phyloP scores from a whole-genome alignment of 2,113 vertebrate species.

The Pimephales promelas region DNA sequence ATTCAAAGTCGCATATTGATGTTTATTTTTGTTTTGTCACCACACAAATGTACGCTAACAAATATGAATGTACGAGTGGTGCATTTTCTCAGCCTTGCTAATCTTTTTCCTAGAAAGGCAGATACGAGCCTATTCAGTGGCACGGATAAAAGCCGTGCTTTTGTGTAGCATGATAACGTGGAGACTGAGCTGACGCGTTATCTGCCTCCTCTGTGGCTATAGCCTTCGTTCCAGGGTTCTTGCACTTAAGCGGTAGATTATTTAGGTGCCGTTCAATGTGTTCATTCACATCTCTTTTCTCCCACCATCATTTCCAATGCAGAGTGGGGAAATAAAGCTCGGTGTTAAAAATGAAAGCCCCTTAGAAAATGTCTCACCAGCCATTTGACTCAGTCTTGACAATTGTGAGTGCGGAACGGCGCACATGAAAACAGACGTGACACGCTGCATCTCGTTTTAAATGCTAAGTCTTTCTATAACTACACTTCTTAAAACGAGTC shows the following conservation, averaged over 20 bases:
- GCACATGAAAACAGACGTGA: neutral
- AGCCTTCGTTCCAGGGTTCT: constrained; percentile 56
- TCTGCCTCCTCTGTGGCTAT: constrained; percentile 49
- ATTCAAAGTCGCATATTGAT: neutral
- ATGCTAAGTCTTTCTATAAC: neutral
- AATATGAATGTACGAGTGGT: constrained; percentile 1
- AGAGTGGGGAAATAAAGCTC: constrained; percentile 21
- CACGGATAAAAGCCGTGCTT: constrained; percentile 46
- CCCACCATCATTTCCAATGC: constrained; percentile 23
- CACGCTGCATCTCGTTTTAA: neutral
- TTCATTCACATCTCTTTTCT: constrained; percentile 47
- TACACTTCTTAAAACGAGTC: neutral
- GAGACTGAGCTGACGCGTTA: constrained; percentile 50
- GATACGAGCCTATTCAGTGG: constrained; percentile 65
- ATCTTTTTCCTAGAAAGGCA: constrained; percentile 60
- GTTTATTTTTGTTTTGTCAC: constrained; percentile 28
- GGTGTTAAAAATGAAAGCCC: constrained; percentile 48
- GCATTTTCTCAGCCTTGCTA: constrained; percentile 54
- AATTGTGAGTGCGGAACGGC: neutral
- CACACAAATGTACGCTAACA: neutral
- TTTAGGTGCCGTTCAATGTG: constrained; percentile 52
- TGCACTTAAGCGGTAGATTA: constrained; percentile 55
- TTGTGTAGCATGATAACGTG: constrained; percentile 52
- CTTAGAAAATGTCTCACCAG: constrained; percentile 24
- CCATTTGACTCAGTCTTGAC: neutral